Base-by-base conservation (phyloP, 2,113 vertebrate genomes). In the Pandion haliaetus region DNA sequence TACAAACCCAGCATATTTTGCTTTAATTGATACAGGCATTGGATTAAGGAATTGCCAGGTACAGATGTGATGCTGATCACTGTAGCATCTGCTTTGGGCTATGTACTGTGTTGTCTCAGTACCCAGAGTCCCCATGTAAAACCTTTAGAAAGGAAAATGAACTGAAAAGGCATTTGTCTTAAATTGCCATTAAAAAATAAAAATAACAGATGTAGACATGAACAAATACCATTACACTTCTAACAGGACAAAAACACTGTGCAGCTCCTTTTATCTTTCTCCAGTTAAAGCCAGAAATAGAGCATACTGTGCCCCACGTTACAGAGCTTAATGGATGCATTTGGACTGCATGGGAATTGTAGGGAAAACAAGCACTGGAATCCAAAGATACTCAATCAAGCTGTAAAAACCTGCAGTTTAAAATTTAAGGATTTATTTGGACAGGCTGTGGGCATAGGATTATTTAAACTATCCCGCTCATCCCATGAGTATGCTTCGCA, bases 391-490 rank as follows among this genome's bases (percentile, higher is more conserved):
- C 9, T 23, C 1, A 0, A 44, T 8, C 17, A 11, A 61, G 38
- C 25, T 40, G 38, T 31, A 54, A 73, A 76, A 49, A 21, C 19
- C 23, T 31, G 13, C 14, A 42, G 23, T 12, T 72, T 21, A 29
- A 36, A 73, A 59, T 16, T 4, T 17, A 47, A 54, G 38, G 44
- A 10, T 69, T 54, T 67, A 12, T 50, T 63, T 52, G 44, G 23
- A 36, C 16, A 57, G 36, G 12, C 40, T 25, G 47, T 5, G 8
- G 28, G 13, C 25, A 34, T 5, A 29, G 44, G 26, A 18, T 54
- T 63, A 4, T 23, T 42, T 18, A 44, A 45, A 44, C 49, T 29
- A 17, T 6, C 26, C 31, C 2, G 0, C 20, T 1, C 2, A 8
- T 28, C 28, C 58, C 11, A 0, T 8, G 14, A 45, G 32, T 8